These are phyloP conservation scores for Brienomyrus longianalis DNA, from an alignment of 2,113 vertebrate species.

Conservation along the genomic window DNA sequence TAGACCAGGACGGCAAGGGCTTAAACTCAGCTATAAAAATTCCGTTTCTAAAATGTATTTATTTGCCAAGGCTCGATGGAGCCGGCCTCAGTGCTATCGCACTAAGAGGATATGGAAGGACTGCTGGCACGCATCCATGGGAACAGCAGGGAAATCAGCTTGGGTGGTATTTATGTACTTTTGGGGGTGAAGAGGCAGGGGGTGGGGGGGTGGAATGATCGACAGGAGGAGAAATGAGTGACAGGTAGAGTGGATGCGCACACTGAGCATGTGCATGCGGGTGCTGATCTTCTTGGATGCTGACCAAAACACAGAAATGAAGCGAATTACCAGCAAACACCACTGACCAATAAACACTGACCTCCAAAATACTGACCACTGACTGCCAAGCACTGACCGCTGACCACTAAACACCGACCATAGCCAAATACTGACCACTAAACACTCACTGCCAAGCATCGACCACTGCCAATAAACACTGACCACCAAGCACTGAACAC, in stretches of 20 bases:
- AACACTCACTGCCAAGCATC: too few species aligned
- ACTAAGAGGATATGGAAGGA: slow-evolving; percentile 1
- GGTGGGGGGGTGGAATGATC: neutral
- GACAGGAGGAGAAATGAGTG: neutral
- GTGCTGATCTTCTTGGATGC: neutral
- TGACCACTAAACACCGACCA: neutral
- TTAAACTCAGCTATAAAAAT: slow-evolving; percentile 2
- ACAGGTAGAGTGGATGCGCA: neutral
- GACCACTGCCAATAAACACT: too few species aligned
- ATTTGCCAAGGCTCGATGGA: neutral
- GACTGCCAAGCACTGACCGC: neutral
- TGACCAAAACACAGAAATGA: neutral
- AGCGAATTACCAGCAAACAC: neutral
- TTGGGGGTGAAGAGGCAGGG: neutral
- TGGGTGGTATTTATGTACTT: slow-evolving; percentile 4
- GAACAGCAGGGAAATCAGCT: neutral
- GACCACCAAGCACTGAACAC: too few species aligned
- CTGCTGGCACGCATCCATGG: neutral
- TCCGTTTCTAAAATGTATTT: neutral
- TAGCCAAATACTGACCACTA: neutral
- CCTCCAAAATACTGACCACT: neutral
- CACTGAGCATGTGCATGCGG: neutral
- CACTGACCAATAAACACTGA: neutral
- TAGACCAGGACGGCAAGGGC: neutral
- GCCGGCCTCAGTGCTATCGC: neutral